These are phyloP conservation scores for Plectropomus leopardus DNA, from an alignment of 2,113 vertebrate genomes.

Conservation along the genomic window DNA sequence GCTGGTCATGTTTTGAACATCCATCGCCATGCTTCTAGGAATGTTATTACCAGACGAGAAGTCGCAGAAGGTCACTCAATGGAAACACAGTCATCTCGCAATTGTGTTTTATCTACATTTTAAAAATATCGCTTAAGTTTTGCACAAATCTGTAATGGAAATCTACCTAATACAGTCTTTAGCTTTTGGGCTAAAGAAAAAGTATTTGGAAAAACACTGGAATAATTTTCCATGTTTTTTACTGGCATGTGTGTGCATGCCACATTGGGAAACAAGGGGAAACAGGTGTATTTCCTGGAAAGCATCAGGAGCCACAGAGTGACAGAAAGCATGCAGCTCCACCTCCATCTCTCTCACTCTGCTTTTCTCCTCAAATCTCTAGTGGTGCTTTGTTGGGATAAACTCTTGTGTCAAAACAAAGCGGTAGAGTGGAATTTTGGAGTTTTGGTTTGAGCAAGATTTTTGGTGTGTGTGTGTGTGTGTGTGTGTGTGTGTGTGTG, in stretches of 20 bases:
- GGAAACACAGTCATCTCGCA: no score
- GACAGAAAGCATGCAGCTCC: background rate
- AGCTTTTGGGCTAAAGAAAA: background rate
- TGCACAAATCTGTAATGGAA: no score
- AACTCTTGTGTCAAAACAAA: constrained; percentile 44
- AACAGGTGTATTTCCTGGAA: constrained; percentile 31
- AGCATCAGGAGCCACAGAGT: background rate
- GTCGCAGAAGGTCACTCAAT: no score
- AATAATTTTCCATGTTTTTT: background rate
- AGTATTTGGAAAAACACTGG: background rate
- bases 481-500: no score
- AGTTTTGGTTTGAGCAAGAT: constrained; percentile 5
- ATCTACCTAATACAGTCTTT: no score
- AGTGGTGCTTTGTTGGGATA: background rate
- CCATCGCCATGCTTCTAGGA: no score
- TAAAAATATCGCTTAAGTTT: no score
- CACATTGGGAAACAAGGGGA: background rate
- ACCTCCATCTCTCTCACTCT: background rate
- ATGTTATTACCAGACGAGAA: no score
- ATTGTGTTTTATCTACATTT: no score
- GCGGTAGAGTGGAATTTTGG: background rate
- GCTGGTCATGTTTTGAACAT: no score
- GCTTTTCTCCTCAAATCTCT: background rate
- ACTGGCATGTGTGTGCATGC: background rate
- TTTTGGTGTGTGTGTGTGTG: no score